phyloP scores from a whole-genome alignment of 1,140 invertebrate genomes.

The Danaus plexippus region DNA sequence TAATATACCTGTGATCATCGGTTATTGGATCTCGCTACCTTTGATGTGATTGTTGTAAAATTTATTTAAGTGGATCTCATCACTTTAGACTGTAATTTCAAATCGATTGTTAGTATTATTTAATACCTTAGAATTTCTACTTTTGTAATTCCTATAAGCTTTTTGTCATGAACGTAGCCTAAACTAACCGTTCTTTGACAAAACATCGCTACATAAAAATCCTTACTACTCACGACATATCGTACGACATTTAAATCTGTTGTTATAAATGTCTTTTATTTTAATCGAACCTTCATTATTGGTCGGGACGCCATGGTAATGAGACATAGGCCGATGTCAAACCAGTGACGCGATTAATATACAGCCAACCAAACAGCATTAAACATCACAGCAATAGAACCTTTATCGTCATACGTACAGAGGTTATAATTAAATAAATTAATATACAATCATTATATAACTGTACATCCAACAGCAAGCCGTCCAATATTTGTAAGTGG shows the following conservation, averaged over 20 bases:
- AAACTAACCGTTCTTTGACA: too few relatives aligned
- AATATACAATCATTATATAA: not conserved
- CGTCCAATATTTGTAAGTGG: constrained; percentile 7
- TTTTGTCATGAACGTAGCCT: too few relatives aligned
- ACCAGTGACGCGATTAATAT: constrained; percentile 15
- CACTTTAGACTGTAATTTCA: too few relatives aligned
- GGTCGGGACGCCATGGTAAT: constrained; percentile 25
- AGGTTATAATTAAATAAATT: constrained; percentile 1
- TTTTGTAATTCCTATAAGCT: too few relatives aligned
- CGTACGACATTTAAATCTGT: constrained; percentile 10
- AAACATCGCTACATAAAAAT: too few relatives aligned
- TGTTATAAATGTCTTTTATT: constrained; percentile 15
- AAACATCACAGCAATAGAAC: not conserved
- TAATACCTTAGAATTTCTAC: too few relatives aligned
- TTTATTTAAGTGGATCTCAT: too few relatives aligned
- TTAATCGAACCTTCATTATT: constrained; percentile 30
- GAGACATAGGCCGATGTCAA: constrained; percentile 21
- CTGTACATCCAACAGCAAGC: constrained; percentile 1
- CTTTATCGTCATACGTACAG: not conserved
- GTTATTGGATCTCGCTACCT: too few relatives aligned
- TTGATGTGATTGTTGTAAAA: too few relatives aligned
- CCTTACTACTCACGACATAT: not conserved
- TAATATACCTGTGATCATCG: too few relatives aligned
- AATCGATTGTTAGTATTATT: too few relatives aligned
- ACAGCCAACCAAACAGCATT: not conserved